Base-by-base conservation (phyloP, 2,797 vertebrate genomes). In the Phataginus tricuspis region DNA sequence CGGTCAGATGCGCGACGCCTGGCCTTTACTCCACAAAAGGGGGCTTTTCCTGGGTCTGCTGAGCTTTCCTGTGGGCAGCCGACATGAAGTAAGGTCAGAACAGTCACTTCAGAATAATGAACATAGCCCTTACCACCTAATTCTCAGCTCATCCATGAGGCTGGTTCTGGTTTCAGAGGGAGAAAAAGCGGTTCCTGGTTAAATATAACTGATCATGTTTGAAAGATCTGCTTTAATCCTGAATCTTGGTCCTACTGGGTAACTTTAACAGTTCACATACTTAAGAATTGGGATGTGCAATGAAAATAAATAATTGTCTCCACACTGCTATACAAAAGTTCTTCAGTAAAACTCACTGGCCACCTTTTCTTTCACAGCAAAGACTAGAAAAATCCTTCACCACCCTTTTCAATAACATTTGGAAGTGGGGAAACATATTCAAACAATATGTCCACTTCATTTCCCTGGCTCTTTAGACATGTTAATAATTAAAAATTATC, bases 401-500 rank as follows among this genome's bases (percentile, higher is more conserved):
- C 42, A 71, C 39, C 6, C 18, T 88, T 88, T 39, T 84, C 42
- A 89, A 23, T 74, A 83, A 79, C 63, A 91, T 86, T 78, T 94
- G 29, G 23, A 89, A 78, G 37, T 45, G 5, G 3, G 14, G 23
- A 42, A 69, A 86, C 37, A 71, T 18, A 63, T 63, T 85, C 78
- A 69, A 93, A 77, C 29, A 55, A 61, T 75, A 7, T 57, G 8
- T 71, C 72, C 21, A 82, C 45, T 95, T 92, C n/a, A 68, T 78
- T 42, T 89, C 42, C 77, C 42, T 82, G 72, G 29, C n/a, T 91
- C 68, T 74, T 94, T 80, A 87, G 45, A 69, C 29, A 85, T 61
- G 10, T 51, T 63, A 84, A 68, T 80, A 92, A 92, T 90, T 72
- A 72, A 96, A 95, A 90, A 55, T 55, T 2, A 7, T 61, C 66